Evolutionary conservation across 1,140 invertebrate genomes (phyloP), one percentile per base, ranked within the genome.

Genomic region (Drosophila gunungcola): DNA sequence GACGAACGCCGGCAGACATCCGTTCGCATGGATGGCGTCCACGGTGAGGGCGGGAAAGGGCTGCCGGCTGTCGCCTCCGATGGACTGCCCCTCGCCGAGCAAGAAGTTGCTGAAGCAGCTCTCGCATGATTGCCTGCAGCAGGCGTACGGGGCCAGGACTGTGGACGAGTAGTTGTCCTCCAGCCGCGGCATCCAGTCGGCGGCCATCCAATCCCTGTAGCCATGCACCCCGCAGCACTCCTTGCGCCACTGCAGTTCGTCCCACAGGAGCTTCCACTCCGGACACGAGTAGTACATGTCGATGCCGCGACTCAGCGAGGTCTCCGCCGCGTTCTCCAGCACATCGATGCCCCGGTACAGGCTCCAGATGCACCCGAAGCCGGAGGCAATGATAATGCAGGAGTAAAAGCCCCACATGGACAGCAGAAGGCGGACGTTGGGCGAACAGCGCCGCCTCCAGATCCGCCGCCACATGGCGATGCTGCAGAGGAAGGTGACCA

Each of bases 221-320:
- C 56, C 70, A 10, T 74, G 29, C 2, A 92, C 91, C 0, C 91
- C 91, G 51, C 91, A 92, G 29, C 91, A 92, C 39, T 92, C 75
- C 29, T 82, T 83, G 2, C 68, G 68, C 53, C 80, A 54, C 42
- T 92, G 91, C 6, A 92, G 16, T 3, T 74, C 68, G 25, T 92
- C 91, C 91, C 91, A 92, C 4, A 88, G 32, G 3, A 92, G 64
- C 41, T 92, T 91, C 91, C 91, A 91, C 29, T 91, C 88, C 1
- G 91, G 91, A n/a, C 64, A 67, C 0, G 73, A 39, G 45, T 91
- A 92, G 49, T 92, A 92, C 13, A 91, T 55, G 12, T 92, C 91
- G 11, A 92, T 92, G 53, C 91, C 91, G 3, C 61, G 69, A 0
- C 54, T 49, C 1, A 92, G 45, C 2, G 90, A 79, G 21, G 52